phyloP scores from a whole-genome alignment of 1,140 invertebrate species.

The Helicoverpa zea region DNA sequence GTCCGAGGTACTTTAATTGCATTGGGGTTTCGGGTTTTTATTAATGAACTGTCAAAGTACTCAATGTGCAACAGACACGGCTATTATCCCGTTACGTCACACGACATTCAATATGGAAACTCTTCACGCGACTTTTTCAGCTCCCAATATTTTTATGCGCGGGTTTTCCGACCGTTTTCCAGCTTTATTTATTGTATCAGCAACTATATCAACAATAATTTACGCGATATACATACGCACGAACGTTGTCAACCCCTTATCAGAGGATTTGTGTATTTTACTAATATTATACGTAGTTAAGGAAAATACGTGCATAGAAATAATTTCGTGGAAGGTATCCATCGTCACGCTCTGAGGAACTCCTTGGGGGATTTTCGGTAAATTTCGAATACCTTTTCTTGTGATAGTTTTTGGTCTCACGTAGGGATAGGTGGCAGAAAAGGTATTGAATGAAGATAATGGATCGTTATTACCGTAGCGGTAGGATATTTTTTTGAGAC shows the following conservation, averaged over 20 bases:
- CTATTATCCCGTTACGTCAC: not conserved
- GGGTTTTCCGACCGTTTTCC: not conserved
- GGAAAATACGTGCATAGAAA: not conserved
- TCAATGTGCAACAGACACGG: not conserved
- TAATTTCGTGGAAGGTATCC: constrained; percentile 14
- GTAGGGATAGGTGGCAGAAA: not conserved
- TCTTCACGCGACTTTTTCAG: not conserved
- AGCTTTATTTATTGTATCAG: constrained; percentile 17
- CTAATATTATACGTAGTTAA: not conserved
- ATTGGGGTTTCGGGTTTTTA: not conserved
- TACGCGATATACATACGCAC: not conserved
- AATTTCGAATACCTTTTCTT: not conserved
- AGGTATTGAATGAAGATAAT: not conserved
- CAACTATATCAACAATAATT: constrained; percentile 12
- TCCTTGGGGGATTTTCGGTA: constrained; percentile 1
- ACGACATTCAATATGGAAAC: not conserved
- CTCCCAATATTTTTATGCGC: not conserved
- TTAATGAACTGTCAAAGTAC: not conserved
- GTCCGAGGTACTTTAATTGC: not conserved
- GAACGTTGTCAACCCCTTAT: constrained; percentile 29
- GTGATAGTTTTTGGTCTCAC: not conserved
- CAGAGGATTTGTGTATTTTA: constrained; percentile 23
- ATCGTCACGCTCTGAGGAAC: constrained; percentile 1
- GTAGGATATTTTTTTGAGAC: no score
- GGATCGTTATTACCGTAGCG: no score